phyloP scores from a whole-genome alignment of 1,140 invertebrate genomes.

The Heliconius hewitsoni region DNA sequence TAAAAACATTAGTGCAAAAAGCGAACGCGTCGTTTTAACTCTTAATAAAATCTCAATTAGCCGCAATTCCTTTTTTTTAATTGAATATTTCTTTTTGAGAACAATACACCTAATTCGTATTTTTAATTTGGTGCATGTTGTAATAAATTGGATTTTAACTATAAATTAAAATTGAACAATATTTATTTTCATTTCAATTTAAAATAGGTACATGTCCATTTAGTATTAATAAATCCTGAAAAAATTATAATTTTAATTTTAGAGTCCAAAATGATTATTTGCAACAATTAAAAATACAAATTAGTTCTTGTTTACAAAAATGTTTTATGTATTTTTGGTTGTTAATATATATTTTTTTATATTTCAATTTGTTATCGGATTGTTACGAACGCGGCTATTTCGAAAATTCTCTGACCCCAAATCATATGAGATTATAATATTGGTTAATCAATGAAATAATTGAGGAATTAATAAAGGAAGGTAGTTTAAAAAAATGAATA shows the following conservation, averaged over 20 bases:
- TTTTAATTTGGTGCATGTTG: neutral
- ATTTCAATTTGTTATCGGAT: conserved; percentile 23
- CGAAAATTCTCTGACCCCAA: conserved; percentile 18
- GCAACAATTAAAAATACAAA: neutral
- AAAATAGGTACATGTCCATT: neutral
- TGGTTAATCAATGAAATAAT: conserved; percentile 1
- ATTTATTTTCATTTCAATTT: too few species aligned
- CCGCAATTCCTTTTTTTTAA: neutral
- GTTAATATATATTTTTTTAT: conserved; percentile 14
- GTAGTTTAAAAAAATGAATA: neutral
- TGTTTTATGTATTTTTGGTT: neutral
- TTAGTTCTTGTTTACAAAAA: neutral
- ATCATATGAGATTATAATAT: conserved; percentile 27
- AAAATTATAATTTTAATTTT: too few species aligned
- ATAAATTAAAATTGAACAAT: too few species aligned
- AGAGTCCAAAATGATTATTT: neutral
- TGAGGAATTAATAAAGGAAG: neutral
- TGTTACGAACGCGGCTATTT: conserved; percentile 6
- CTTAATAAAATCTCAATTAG: conserved; percentile 29
- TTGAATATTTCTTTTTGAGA: conserved; percentile 5
- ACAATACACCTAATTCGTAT: conserved; percentile 4
- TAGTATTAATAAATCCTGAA: neutral
- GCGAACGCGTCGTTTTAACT: conserved; percentile 50
- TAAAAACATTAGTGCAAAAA: conserved; percentile 44
- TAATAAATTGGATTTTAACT: neutral